A percentile compares a stretch with the other conserved stretches of the same genome.
Evolutionary conservation across 2,113 vertebrate species (phyloP).

Genomic region (Shinisaurus crocodilurus): DNA sequence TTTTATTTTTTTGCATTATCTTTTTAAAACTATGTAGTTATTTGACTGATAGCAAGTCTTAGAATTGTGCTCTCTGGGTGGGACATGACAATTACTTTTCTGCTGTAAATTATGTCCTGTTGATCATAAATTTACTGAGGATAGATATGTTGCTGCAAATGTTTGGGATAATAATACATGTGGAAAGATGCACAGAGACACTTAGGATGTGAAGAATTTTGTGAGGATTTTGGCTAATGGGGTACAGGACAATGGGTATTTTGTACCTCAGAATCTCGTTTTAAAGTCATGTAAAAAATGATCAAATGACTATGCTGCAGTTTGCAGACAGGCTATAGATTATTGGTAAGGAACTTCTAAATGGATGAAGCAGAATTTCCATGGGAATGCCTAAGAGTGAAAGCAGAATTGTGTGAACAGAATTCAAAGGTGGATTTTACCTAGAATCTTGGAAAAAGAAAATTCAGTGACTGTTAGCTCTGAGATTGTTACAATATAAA

Average conservation of each 20-base stretch:
- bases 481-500: no score
- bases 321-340: neutral
- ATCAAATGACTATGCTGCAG: neutral
- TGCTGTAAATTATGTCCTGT: neutral
- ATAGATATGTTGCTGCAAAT: neutral
- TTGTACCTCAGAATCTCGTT: neutral
- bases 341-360: neutral
- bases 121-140: neutral
- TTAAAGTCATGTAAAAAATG: neutral
- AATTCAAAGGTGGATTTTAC: neutral
- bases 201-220: neutral
- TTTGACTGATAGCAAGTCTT: neutral
- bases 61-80: neutral
- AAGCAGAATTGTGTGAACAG: neutral
- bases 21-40: neutral
- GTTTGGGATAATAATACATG: neutral
- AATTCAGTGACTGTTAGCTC: no score
- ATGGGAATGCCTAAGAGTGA: neutral
- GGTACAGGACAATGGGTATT: neutral
- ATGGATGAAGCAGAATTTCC: neutral
- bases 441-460: neutral
- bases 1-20: neutral
- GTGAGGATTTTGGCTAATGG: neutral
- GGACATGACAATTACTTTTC: neutral
- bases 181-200: neutral